Evolutionary conservation across 2,888 invertebrate genomes (phyloP), one percentile per base, ranked within the genome.

Genomic region (Tipula confusa): DNA sequence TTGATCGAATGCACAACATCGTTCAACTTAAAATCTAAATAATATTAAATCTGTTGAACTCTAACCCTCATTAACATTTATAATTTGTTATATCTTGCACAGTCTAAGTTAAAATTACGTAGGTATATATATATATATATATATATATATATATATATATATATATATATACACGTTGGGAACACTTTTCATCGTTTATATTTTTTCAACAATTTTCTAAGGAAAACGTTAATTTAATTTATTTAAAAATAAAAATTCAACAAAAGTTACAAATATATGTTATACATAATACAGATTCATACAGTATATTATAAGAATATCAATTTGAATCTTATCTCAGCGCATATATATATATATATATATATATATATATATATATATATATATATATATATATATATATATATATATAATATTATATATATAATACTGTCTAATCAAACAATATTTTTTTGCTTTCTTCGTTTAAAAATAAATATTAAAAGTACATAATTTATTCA

Each of bases 61-160:
- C 64, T 64, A 64, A 64, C 64, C 64, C n/a, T 64, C 64, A 64
- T 64, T 64, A 64, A 64, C 24, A 64, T 64, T 64, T 64, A 24
- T 64, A 64, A 64, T 64, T 64, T 64, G 64, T 64, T 24, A 64
- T 64, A 64, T 11, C 64, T 18, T 24, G 18, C 64, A 64, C 9
- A 9, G 9, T 64, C 24, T 64, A 11, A n/a, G 7, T 24, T 64
- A 9, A n/a, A n/a, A n/a, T 7, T 43, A 64, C 24, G 5, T 43
- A 43, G 5, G 43, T 43, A 7, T 24, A 24, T 64, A 24, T 64
- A 64, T 24, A 64, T 64, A 64, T 24, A 7, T 9, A 24, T 24
- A 64, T 64, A 64, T 24, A 7, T 9, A 24, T 43, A 64, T 64
- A 2, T 43, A 43, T 15, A 15, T 43, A 7, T 24, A 24, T 64